phyloP scores from a whole-genome alignment of 1,140 invertebrate species.

The Saccostrea cuccullata region DNA sequence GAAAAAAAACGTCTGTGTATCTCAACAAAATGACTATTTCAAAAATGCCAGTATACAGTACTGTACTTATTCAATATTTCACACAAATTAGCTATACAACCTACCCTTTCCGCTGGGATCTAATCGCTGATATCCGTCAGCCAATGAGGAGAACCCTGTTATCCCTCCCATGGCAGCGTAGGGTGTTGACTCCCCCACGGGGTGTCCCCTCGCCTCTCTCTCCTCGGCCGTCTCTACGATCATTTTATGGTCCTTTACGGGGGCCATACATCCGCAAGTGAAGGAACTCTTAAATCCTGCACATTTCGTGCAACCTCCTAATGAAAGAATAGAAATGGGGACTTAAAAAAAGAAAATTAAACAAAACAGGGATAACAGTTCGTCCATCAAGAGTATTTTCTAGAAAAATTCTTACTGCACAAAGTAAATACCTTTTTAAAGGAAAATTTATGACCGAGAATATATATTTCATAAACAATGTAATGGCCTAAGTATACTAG shows the following conservation, averaged over 20 bases:
- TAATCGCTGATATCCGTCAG: conserved; percentile 76
- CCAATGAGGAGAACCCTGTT: conserved; percentile 78
- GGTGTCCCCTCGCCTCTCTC: conserved; percentile 75
- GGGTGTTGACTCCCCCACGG: conserved; percentile 74
- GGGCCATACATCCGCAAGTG: conserved; percentile 75
- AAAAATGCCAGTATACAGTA: no score
- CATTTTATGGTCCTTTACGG: conserved; percentile 72
- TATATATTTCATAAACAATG: no score
- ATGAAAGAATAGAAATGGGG: background rate
- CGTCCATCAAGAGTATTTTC: no score
- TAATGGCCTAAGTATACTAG: no score
- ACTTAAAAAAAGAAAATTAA: background rate
- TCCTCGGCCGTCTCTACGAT: conserved; percentile 77
- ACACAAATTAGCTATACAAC: no score
- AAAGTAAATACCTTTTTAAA: no score
- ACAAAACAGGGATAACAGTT: no score
- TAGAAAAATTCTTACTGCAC: no score
- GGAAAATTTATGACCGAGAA: no score
- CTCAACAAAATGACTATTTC: no score
- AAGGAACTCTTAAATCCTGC: conserved; percentile 76
- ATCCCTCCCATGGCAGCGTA: conserved; percentile 78
- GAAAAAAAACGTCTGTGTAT: no score
- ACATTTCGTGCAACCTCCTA: conserved; percentile 74
- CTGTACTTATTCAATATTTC: no score
- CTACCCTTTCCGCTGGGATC: conserved; percentile 77